These are phyloP conservation scores for Ametastegia equiseti DNA, from an alignment of 2,888 invertebrate genomes.

Conservation along the genomic window DNA sequence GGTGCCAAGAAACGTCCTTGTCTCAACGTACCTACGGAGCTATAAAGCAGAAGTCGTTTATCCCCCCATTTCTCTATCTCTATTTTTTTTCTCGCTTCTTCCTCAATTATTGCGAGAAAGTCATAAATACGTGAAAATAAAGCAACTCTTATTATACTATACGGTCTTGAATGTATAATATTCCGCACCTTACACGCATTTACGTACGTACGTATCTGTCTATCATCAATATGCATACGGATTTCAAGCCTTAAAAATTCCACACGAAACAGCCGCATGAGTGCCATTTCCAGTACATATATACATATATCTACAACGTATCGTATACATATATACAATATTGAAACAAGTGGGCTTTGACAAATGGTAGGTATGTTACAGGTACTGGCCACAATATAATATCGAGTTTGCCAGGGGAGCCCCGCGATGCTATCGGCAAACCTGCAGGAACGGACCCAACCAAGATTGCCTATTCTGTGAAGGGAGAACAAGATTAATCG, in stretches of 20 bases:
- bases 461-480: neutral
- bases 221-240: neutral
- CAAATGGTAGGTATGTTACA: too few species aligned
- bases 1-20: conserved; percentile 57
- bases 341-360: too few species aligned
- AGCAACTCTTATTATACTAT: conserved; percentile 2
- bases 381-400: too few species aligned
- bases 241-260: conserved; percentile 21
- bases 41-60: conserved; percentile 24
- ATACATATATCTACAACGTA: neutral
- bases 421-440: too few species aligned
- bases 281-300: neutral
- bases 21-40: conserved; percentile 3
- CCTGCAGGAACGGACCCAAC: neutral
- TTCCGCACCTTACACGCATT: too few species aligned
- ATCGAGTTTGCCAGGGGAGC: neutral
- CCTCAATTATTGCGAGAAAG: too few species aligned
- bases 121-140: conserved; percentile 12
- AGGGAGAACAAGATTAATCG: conserved; percentile 3
- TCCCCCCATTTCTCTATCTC: neutral
- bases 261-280: neutral
- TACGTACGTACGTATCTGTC: neutral
- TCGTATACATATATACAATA: too few species aligned
- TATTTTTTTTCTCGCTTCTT: neutral
- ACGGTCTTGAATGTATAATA: neutral